phyloP scores from a whole-genome alignment of 2,797 vertebrate genomes.

The Crocodylus rhombifer region DNA sequence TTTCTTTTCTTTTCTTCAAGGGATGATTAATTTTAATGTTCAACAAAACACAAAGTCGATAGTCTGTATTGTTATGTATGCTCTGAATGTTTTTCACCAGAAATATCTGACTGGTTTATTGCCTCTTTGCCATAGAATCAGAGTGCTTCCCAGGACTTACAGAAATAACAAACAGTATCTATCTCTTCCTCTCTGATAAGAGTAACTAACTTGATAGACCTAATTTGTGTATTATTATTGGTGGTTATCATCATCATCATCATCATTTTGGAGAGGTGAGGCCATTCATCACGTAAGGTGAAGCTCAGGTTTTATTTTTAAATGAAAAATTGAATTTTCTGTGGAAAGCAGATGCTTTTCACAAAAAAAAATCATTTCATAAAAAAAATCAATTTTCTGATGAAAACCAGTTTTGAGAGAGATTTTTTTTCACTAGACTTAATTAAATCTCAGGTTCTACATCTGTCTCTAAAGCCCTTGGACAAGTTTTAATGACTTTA shows the following conservation, averaged over 20 bases:
- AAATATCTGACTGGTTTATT: not conserved
- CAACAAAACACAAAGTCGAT: rapidly evolving
- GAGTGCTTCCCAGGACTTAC: not conserved
- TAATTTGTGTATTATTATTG: rapidly evolving
- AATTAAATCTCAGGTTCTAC: not conserved
- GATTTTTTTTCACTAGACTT: not conserved
- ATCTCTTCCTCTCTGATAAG: not conserved
- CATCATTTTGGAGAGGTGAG: not conserved
- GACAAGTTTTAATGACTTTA: not conserved
- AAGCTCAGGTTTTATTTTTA: not conserved
- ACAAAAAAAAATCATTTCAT: not conserved
- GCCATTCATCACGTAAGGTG: not conserved
- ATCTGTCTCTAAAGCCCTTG: rapidly evolving
- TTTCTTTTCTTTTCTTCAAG: not conserved
- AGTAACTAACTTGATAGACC: not conserved
- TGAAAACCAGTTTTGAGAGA: not conserved
- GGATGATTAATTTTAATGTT: not conserved
- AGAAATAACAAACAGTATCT: not conserved
- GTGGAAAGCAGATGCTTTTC: rapidly evolving
- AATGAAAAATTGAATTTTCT: not conserved
- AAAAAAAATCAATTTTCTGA: not conserved
- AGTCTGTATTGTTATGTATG: rapidly evolving
- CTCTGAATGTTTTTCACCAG: not conserved
- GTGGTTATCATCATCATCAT: not conserved
- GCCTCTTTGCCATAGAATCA: not conserved